These are phyloP conservation scores for Sebastes hubbsi DNA, from an alignment of 2,797 vertebrate species.

Conservation along the genomic window DNA sequence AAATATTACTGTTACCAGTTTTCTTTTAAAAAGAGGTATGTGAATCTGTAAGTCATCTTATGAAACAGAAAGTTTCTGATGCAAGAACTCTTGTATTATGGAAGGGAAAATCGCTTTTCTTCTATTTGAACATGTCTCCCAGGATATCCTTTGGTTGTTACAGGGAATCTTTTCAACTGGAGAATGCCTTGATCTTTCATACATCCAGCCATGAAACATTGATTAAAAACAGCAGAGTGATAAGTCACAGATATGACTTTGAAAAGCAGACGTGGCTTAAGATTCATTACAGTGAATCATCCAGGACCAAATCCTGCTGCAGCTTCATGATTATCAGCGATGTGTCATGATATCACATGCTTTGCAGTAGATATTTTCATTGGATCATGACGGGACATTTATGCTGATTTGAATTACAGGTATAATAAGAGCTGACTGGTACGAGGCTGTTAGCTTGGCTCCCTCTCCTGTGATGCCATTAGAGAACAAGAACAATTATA, in stretches of 20 bases:
- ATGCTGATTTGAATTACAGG: constrained; percentile 48
- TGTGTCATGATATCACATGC: constrained; percentile 5
- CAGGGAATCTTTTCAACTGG: constrained; percentile 26
- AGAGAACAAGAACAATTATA: constrained; percentile 57
- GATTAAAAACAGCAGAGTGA: constrained; percentile 45
- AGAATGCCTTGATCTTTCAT: constrained; percentile 36
- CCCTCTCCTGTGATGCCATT: constrained; percentile 27
- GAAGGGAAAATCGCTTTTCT: not conserved
- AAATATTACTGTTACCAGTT: not conserved
- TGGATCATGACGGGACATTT: constrained; percentile 20
- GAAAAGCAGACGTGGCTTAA: constrained; percentile 60
- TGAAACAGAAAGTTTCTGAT: constrained; percentile 10
- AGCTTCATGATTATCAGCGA: constrained; percentile 22
- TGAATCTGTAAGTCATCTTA: not conserved
- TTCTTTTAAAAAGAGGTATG: not conserved
- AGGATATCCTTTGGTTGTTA: constrained; percentile 10
- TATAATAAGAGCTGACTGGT: constrained; percentile 37
- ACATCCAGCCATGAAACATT: constrained; percentile 61
- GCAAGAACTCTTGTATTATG: not conserved
- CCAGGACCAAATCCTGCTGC: constrained; percentile 17
- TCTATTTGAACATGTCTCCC: not conserved
- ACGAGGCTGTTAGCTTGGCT: constrained; percentile 33
- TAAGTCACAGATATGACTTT: constrained; percentile 47
- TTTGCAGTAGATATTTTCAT: constrained; percentile 17
- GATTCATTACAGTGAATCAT: constrained; percentile 54